Conservation (phyloP, 2,888 invertebrate species). For the Drosophila mayaguana region DNA sequence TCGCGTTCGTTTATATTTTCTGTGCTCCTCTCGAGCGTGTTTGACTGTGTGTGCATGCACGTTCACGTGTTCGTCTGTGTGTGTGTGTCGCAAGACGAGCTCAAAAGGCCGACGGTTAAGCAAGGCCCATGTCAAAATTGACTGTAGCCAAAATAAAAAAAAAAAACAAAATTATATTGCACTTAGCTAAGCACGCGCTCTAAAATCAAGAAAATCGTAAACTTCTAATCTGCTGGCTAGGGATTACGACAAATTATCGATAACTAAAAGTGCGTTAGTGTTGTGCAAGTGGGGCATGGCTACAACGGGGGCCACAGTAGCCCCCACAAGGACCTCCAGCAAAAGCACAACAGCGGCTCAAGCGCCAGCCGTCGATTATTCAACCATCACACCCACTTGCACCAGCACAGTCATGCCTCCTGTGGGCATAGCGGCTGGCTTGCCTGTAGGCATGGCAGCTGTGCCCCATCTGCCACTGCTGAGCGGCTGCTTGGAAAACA, state of each 20-base stretch:
- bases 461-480: conserved; percentile 64
- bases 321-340: conserved; percentile 83
- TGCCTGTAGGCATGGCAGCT: conserved; percentile 62
- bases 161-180: neutral
- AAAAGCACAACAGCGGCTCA: conserved; percentile 40
- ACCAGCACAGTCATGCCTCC: conserved; percentile 86
- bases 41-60: conserved; percentile 21
- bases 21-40: conserved; percentile 36
- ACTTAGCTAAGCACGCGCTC: conserved; percentile 20
- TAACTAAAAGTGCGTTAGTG: neutral
- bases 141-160: neutral
- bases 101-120: conserved; percentile 42
- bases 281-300: conserved; percentile 64
- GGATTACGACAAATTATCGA: conserved; percentile 2
- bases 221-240: neutral
- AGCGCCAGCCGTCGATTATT: conserved; percentile 25
- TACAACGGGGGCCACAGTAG: conserved; percentile 63
- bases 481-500: conserved; percentile 41
- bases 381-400: conserved; percentile 36
- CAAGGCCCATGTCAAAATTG: conserved; percentile 12
- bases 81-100: conserved; percentile 42
- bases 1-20: conserved; percentile 38
- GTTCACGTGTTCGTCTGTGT: neutral
- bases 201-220: neutral
- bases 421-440: conserved; percentile 63